These are phyloP conservation scores for Thumatha senex DNA, from an alignment of 2,888 invertebrate species.

Conservation along the genomic window DNA sequence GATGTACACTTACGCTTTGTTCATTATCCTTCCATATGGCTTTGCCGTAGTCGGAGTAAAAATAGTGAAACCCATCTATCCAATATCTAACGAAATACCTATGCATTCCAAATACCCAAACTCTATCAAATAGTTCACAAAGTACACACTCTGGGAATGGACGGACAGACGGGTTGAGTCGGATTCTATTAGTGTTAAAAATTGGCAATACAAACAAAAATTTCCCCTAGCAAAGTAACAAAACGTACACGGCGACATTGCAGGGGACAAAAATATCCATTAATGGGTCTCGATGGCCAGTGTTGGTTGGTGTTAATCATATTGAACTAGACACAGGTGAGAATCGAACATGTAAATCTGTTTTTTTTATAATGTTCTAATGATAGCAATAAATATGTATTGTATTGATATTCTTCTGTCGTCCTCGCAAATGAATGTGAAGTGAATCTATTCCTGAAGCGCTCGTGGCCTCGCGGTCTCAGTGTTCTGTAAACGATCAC, in stretches of 20 bases:
- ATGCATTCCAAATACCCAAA: slow-evolving; percentile 15
- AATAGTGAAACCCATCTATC: neutral
- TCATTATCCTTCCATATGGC: too few relatives aligned
- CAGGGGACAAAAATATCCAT: slow-evolving; percentile 46
- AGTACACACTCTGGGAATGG: slow-evolving; percentile 7
- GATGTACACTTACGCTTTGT: too few relatives aligned
- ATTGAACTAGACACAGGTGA: neutral
- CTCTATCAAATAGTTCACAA: slow-evolving; percentile 30
- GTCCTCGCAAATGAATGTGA: too few relatives aligned
- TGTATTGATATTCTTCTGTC: too few relatives aligned
- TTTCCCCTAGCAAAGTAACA: slow-evolving; percentile 28
- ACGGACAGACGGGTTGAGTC: slow-evolving; percentile 20
- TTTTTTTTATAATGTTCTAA: too few relatives aligned
- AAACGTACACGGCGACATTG: slow-evolving; percentile 36
- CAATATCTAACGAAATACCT: too few relatives aligned
- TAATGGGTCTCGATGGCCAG: slow-evolving; percentile 31
- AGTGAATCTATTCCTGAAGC: too few relatives aligned
- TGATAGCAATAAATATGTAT: neutral
- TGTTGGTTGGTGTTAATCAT: slow-evolving; percentile 2
- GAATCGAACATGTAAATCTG: too few relatives aligned
- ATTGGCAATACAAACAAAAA: slow-evolving; percentile 55
- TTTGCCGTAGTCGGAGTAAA: neutral
- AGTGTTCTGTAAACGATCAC: too few relatives aligned
- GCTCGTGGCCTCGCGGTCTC: too few relatives aligned
- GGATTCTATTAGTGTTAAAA: slow-evolving; percentile 55